Percentiles rank a stretch among this genome's conserved stretches.
Conservation (phyloP, 1,140 invertebrate genomes). For the Drosophila murphyi region DNA sequence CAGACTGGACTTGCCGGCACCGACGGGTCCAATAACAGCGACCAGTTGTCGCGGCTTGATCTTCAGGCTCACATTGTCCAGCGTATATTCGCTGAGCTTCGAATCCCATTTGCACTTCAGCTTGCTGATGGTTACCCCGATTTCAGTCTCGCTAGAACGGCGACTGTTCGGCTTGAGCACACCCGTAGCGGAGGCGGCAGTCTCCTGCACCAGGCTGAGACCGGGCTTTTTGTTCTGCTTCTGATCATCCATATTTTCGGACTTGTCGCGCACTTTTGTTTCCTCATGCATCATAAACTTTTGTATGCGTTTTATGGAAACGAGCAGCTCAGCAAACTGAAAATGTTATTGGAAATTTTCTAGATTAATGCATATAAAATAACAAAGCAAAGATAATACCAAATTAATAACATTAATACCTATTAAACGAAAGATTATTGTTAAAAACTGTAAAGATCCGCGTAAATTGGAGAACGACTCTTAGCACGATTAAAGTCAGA, state of each 20-base stretch:
- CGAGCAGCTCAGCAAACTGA: slow-evolving; percentile 87
- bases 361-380: neutral
- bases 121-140: slow-evolving; percentile 63
- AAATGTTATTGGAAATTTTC: neutral
- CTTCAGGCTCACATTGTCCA: slow-evolving; percentile 88
- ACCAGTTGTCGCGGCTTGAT: slow-evolving; percentile 88
- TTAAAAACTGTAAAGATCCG: too few species aligned
- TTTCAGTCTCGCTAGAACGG: slow-evolving; percentile 55
- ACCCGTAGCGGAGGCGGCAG: slow-evolving; percentile 48
- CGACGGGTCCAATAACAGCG: slow-evolving; percentile 90
- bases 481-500: neutral
- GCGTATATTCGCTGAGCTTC: slow-evolving; percentile 82
- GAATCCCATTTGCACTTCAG: slow-evolving; percentile 79
- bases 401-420: too few species aligned
- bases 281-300: slow-evolving; percentile 90
- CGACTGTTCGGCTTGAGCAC: slow-evolving; percentile 63
- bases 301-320: slow-evolving; percentile 89
- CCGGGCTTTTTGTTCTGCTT: slow-evolving; percentile 46
- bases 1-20: slow-evolving; percentile 91
- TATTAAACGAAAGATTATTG: too few species aligned
- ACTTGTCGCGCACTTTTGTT: slow-evolving; percentile 84
- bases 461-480: too few species aligned
- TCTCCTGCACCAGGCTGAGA: slow-evolving; percentile 43
- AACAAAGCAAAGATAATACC: neutral
- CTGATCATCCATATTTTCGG: slow-evolving; percentile 63